These are phyloP conservation scores for Drosophila falleni DNA, from an alignment of 2,888 invertebrate genomes.

Conservation along the genomic window DNA sequence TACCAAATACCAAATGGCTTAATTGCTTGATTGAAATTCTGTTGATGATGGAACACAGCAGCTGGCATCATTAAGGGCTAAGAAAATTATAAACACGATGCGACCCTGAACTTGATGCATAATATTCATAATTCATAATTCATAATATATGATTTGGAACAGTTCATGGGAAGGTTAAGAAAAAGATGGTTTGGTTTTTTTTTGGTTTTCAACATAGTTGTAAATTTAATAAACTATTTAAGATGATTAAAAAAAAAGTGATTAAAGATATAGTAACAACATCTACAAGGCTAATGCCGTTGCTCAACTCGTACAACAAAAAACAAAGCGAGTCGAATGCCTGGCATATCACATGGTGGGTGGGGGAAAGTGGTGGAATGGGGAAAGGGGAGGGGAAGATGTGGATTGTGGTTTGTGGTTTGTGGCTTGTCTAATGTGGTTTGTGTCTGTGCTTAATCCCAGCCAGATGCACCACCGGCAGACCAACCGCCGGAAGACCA, in stretches of 20 bases:
- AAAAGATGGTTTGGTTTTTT: not conserved
- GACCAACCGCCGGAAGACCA: not conserved
- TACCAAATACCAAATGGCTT: constrained; percentile 4
- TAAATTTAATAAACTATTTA: constrained; percentile 54
- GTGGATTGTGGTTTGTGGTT: not conserved
- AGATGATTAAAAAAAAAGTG: constrained; percentile 32
- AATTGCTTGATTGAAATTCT: constrained; percentile 16
- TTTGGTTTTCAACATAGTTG: constrained; percentile 41
- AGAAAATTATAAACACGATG: not conserved
- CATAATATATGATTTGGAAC: not conserved
- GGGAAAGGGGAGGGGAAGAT: not conserved
- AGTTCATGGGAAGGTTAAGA: not conserved
- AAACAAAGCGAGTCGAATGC: constrained; percentile 60
- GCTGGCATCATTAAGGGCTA: constrained; percentile 6
- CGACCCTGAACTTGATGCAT: constrained; percentile 18
- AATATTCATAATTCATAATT: constrained; percentile 2
- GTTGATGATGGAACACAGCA: constrained; percentile 13
- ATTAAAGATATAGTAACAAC: constrained; percentile 52
- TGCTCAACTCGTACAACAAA: constrained; percentile 69
- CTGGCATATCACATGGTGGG: constrained; percentile 46
- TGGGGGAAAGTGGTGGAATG: not conserved
- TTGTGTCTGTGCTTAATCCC: constrained; percentile 35
- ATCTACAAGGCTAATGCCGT: constrained; percentile 69
- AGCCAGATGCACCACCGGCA: constrained; percentile 25
- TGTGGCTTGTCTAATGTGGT: not conserved